These are phyloP conservation scores for Cirrhinus mrigala DNA, from an alignment of 2,797 vertebrate genomes.

Conservation along the genomic window DNA sequence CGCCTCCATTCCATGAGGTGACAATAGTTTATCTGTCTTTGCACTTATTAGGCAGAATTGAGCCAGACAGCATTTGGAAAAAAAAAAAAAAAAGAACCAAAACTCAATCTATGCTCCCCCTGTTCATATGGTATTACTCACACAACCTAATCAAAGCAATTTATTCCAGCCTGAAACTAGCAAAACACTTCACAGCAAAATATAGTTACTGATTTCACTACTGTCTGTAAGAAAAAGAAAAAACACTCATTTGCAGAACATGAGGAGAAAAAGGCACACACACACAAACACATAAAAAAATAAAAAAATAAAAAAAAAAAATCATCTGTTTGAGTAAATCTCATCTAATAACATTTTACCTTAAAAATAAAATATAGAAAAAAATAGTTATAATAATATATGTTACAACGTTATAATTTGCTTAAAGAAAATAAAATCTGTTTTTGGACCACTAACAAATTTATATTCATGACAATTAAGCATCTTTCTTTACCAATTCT, in stretches of 20 bases:
- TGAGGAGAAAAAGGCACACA: neutral
- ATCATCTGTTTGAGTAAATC: neutral
- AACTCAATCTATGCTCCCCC: neutral
- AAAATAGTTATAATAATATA: no score
- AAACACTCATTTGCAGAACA: neutral
- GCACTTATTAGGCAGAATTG: slow-evolving; percentile 42
- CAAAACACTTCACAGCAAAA: slow-evolving; percentile 7
- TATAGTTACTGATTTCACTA: neutral
- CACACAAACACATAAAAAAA: no score
- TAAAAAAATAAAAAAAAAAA: no score
- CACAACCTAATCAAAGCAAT: slow-evolving; percentile 25
- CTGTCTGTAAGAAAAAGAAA: neutral
- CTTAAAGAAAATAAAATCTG: neutral
- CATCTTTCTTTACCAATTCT: neutral
- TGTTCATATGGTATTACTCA: slow-evolving; percentile 8
- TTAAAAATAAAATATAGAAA: no score
- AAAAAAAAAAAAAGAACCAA: slow-evolving; percentile 51
- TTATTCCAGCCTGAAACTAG: slow-evolving; percentile 7
- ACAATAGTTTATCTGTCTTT: slow-evolving; percentile 53
- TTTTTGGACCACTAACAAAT: neutral
- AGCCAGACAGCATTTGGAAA: slow-evolving; percentile 30
- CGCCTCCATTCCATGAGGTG: slow-evolving; percentile 41
- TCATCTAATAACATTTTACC: no score
- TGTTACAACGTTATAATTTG: neutral
- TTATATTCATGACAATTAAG: neutral